These are phyloP conservation scores for Hirudo medicinalis DNA, from an alignment of 1,140 invertebrate genomes.

Conservation along the genomic window DNA sequence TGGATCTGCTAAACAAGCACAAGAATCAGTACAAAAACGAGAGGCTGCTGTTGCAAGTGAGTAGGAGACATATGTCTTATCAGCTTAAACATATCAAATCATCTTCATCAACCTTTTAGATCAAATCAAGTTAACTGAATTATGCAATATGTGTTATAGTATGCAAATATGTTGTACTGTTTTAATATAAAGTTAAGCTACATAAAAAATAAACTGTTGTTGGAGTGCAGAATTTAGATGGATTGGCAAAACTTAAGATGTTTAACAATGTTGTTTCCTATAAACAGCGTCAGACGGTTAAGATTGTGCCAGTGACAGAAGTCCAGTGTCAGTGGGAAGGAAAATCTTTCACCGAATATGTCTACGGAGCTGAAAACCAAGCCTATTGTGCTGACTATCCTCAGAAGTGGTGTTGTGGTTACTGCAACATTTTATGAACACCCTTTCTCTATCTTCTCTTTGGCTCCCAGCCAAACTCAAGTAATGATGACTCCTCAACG, in stretches of 20 bases:
- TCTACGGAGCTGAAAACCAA: constrained; percentile 33
- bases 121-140: neutral
- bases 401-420: constrained; percentile 37
- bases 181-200: neutral
- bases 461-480: too few species aligned
- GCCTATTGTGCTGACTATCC: constrained; percentile 35
- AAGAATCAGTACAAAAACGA: constrained; percentile 35
- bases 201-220: neutral
- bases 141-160: neutral
- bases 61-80: neutral
- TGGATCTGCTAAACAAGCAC: constrained; percentile 42
- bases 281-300: constrained; percentile 15
- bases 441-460: too few species aligned
- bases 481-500: too few species aligned
- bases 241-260: too few species aligned
- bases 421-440: constrained; percentile 26
- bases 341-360: constrained; percentile 28
- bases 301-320: constrained; percentile 32
- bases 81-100: neutral
- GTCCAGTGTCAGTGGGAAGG: constrained; percentile 32
- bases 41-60: constrained; percentile 41
- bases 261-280: neutral
- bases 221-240: too few species aligned
- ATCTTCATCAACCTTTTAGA: too few species aligned
- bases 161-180: neutral